phyloP scores from a whole-genome alignment of 2,797 vertebrate species.

The Acropternis orthonyx region DNA sequence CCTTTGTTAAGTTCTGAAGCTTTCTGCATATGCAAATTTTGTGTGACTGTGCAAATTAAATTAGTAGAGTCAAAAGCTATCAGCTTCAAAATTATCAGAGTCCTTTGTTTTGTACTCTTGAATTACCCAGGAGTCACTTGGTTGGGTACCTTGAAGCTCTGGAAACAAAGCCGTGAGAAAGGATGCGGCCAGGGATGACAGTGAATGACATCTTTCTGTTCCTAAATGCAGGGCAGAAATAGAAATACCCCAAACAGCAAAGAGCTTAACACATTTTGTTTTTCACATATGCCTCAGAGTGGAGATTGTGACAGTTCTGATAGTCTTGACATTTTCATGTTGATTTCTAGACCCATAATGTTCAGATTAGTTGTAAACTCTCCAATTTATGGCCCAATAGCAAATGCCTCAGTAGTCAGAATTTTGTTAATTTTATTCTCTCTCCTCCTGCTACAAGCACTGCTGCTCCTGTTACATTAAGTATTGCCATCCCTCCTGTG shows the following conservation, averaged over 20 bases:
- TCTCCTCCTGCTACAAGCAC: neutral
- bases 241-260: neutral
- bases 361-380: neutral
- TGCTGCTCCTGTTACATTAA: neutral
- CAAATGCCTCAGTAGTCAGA: neutral
- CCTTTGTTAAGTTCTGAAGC: neutral
- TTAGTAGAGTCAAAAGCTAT: neutral
- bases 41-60: neutral
- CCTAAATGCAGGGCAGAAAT: neutral
- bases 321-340: neutral
- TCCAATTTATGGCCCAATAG: neutral
- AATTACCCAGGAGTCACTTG: neutral
- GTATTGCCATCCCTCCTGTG: neutral
- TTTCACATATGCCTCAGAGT: accelerated
- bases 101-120: neutral
- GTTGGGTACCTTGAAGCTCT: neutral
- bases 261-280: neutral
- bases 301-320: neutral
- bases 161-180: neutral
- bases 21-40: neutral
- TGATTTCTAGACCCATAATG: neutral
- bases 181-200: neutral
- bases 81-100: neutral
- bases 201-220: neutral
- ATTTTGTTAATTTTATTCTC: neutral